These are phyloP conservation scores for Euspilapteryx auroguttella DNA, from an alignment of 2,888 invertebrate genomes.

Conservation along the genomic window DNA sequence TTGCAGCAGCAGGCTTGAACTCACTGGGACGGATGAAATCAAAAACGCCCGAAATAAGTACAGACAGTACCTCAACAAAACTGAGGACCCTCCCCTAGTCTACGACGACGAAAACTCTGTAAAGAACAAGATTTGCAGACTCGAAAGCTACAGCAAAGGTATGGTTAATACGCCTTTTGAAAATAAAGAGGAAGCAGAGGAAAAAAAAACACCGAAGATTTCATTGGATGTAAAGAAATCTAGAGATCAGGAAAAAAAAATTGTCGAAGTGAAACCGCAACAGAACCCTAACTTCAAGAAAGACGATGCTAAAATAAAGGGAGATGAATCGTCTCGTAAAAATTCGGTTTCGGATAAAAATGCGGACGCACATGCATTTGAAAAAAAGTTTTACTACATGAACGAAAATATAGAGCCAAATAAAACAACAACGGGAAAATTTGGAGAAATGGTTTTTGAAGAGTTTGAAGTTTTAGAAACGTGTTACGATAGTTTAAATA, in stretches of 20 bases:
- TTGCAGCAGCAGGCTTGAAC: slow-evolving; percentile 79
- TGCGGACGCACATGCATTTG: slow-evolving; percentile 32
- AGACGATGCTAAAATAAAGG: slow-evolving; percentile 9
- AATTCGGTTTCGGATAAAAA: slow-evolving; percentile 12
- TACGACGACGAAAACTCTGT: slow-evolving; percentile 51
- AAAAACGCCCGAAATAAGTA: slow-evolving; percentile 46
- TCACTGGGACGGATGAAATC: slow-evolving; percentile 69
- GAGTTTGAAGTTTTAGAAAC: slow-evolving; percentile 73
- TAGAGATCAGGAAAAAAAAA: slow-evolving; percentile 10
- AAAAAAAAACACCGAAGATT: slow-evolving; percentile 15
- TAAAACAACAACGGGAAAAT: slow-evolving; percentile 61
- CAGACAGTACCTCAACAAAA: slow-evolving; percentile 25
- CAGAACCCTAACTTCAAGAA: slow-evolving; percentile 13
- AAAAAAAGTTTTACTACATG: slow-evolving; percentile 64
- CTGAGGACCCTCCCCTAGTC: slow-evolving; percentile 43
- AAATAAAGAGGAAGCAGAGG: slow-evolving; percentile 27
- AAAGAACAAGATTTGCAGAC: slow-evolving; percentile 50
- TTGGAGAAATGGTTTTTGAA: slow-evolving; percentile 85
- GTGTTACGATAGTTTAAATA: slow-evolving; percentile 63
- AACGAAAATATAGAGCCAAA: slow-evolving; percentile 61
- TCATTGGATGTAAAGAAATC: slow-evolving; percentile 4
- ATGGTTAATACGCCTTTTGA: slow-evolving; percentile 46
- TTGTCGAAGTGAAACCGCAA: slow-evolving; percentile 11
- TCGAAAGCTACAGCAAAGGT: slow-evolving; percentile 53
- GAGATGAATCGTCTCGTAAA: slow-evolving; percentile 5